Conservation (phyloP, 2,888 invertebrate species). For the Plagodis pulveraria region DNA sequence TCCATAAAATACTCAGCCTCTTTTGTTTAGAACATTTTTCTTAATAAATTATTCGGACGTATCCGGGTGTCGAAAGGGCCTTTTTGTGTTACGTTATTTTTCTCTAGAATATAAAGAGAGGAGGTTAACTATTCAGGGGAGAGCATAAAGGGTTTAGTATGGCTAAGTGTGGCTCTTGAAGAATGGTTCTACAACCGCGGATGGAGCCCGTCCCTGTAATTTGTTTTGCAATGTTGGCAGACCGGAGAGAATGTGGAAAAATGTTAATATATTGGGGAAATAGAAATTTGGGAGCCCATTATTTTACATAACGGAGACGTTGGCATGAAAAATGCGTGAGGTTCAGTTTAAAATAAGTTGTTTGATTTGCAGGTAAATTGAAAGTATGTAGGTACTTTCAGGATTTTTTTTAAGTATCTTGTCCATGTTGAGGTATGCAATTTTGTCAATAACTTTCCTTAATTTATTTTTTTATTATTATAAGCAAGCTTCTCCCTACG, state of each 20-base stretch:
- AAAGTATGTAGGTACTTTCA: no score
- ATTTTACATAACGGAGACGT: no score
- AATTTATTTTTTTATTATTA: no score
- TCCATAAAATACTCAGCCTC: constrained; percentile 51
- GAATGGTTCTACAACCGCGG: constrained; percentile 41
- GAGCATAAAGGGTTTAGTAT: constrained; percentile 53
- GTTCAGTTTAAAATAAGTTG: no score
- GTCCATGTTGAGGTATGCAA: no score
- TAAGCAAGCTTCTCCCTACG: no score
- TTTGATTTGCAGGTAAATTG: no score
- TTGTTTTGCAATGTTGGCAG: constrained; percentile 34
- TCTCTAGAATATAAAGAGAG: constrained; percentile 51
- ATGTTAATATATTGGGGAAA: neutral
- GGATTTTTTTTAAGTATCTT: no score
- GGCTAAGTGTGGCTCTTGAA: constrained; percentile 52
- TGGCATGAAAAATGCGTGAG: no score
- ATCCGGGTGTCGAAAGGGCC: constrained; percentile 61
- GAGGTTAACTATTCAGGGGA: constrained; percentile 51
- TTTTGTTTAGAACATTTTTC: constrained; percentile 58
- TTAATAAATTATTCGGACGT: constrained; percentile 64
- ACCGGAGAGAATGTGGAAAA: constrained; percentile 21
- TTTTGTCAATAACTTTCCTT: no score
- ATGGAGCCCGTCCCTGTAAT: constrained; percentile 32
- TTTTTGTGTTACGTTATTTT: constrained; percentile 62
- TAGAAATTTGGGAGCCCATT: no score